Conservation (phyloP, 2,888 invertebrate species). For the Spodoptera littoralis region DNA sequence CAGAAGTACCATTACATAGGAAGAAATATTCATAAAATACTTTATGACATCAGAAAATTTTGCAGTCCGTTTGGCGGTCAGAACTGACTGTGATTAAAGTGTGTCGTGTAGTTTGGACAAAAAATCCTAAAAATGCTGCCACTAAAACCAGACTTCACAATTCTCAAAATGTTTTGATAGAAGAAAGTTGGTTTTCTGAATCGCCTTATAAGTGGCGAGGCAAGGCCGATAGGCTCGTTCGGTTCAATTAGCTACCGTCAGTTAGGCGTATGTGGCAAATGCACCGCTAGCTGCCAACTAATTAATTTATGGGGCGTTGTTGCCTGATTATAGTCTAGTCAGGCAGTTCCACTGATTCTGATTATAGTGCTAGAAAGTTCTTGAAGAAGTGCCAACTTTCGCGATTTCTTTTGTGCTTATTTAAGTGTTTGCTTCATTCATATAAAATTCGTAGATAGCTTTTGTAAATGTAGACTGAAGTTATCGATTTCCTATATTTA, state of each 20-base stretch:
- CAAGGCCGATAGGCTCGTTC: constrained; percentile 45
- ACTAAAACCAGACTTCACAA: no score
- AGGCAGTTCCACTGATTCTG: constrained; percentile 12
- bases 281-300: constrained; percentile 52
- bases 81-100: no score
- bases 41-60: no score
- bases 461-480: no score
- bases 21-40: no score
- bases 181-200: constrained; percentile 15
- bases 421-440: background rate
- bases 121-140: no score
- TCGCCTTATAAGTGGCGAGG: background rate
- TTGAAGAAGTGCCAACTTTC: constrained; percentile 15
- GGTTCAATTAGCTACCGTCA: constrained; percentile 52
- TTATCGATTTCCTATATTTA: no score
- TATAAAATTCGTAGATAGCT: no score
- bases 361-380: constrained; percentile 15
- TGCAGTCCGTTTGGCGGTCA: no score
- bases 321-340: constrained; percentile 51
- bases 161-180: no score
- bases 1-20: constrained; percentile 11
- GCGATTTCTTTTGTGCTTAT: constrained; percentile 5
- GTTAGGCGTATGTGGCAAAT: constrained; percentile 50
- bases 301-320: constrained; percentile 61
- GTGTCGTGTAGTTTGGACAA: no score